These are phyloP conservation scores for Sebastes matsubarae DNA, from an alignment of 2,797 vertebrate genomes.

Conservation along the genomic window DNA sequence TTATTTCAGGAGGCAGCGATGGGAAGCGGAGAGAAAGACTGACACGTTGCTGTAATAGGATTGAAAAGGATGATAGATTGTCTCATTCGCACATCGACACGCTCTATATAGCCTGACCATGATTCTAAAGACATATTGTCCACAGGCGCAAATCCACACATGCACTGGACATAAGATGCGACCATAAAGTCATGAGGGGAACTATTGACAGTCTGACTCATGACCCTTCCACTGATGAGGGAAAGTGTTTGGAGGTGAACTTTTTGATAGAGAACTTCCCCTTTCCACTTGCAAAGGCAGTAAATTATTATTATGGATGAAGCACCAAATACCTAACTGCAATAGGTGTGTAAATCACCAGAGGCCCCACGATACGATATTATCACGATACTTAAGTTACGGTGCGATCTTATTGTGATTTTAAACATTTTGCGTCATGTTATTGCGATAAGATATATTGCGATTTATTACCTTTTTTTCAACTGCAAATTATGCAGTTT, in stretches of 20 bases:
- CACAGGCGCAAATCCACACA: constrained; percentile 15
- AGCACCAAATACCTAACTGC: background rate
- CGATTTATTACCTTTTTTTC: no score
- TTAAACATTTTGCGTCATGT: no score
- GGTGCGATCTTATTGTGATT: no score
- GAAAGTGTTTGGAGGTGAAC: background rate
- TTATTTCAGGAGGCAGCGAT: constrained; percentile 42
- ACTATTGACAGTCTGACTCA: constrained; percentile 17
- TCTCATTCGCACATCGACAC: constrained; percentile 64
- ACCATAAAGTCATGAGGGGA: constrained; percentile 17
- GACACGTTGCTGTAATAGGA: constrained; percentile 64
- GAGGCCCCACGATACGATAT: no score
- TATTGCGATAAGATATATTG: no score
- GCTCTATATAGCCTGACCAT: constrained; percentile 63
- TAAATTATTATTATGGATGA: background rate
- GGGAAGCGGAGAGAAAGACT: constrained; percentile 49
- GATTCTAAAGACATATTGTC: constrained; percentile 58
- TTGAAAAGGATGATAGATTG: constrained; percentile 71
- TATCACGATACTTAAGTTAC: no score
- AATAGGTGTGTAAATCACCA: background rate
- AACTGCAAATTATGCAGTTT: background rate
- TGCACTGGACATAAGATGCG: constrained; percentile 16
- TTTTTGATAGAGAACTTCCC: background rate
- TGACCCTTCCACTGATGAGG: background rate
- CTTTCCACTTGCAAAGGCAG: background rate